Conservation (phyloP, 2,888 invertebrate genomes). For the Melanchra persicariae region DNA sequence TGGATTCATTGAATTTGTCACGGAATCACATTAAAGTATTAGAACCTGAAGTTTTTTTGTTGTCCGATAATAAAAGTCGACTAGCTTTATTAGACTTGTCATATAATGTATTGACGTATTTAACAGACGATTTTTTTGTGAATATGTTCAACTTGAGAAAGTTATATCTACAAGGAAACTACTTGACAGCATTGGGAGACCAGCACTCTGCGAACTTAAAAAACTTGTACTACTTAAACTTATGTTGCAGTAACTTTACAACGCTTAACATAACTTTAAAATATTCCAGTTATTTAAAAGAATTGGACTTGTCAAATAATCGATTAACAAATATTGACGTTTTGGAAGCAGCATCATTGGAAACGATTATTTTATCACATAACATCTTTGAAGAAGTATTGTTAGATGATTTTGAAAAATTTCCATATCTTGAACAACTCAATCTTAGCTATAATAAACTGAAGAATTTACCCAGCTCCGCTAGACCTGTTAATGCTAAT, state of each 20-base stretch:
- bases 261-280: conserved; percentile 26
- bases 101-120: conserved; percentile 49
- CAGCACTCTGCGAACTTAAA: conserved; percentile 27
- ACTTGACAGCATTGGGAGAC: conserved; percentile 29
- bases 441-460: conserved; percentile 50
- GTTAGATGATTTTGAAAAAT: conserved; percentile 23
- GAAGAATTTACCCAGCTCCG: conserved; percentile 12
- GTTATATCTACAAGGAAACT: conserved; percentile 59
- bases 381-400: conserved; percentile 34
- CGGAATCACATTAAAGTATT: conserved; percentile 48
- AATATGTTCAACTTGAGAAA: conserved; percentile 46
- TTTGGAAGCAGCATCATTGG: conserved; percentile 10
- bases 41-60: conserved; percentile 39
- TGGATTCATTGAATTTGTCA: conserved; percentile 58
- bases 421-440: conserved; percentile 11
- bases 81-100: conserved; percentile 57
- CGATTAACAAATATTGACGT: conserved; percentile 1
- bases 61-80: conserved; percentile 27
- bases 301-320: conserved; percentile 55
- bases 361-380: conserved; percentile 48
- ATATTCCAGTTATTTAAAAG: conserved; percentile 32
- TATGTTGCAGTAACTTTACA: conserved; percentile 47
- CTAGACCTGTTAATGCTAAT: background rate
- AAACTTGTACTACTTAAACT: conserved; percentile 52
- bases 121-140: conserved; percentile 44